Conservation (phyloP, 2,113 vertebrate species). For the Syrrhaptes paradoxus region DNA sequence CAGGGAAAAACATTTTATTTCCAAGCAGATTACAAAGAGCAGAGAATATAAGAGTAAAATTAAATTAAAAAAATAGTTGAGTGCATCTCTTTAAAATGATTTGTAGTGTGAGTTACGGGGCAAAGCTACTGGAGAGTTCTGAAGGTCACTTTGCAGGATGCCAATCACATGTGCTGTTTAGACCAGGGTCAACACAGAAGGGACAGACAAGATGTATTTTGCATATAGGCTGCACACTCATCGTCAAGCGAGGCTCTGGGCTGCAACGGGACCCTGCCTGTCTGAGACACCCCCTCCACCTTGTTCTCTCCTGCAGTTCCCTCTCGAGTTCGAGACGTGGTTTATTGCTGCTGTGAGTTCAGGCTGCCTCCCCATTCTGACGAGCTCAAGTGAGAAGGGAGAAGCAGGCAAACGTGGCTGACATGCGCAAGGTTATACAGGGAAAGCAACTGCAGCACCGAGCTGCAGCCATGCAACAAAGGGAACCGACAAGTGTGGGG, state of each 20-base stretch:
- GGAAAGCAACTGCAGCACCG: background rate
- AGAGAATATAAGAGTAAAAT: conserved; percentile 73
- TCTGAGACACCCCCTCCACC: conserved; percentile 8
- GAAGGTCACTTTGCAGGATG: conserved; percentile 74
- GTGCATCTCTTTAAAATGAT: conserved; percentile 72
- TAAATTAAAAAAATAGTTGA: conserved; percentile 74
- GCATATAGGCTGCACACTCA: conserved; percentile 70
- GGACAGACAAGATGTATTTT: conserved; percentile 62
- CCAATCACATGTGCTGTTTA: conserved; percentile 69
- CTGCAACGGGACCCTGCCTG: conserved; percentile 57
- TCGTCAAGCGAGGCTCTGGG: conserved; percentile 54
- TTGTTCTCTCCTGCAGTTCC: conserved; percentile 9
- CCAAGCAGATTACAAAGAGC: conserved; percentile 74
- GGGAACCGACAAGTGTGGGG: accelerated
- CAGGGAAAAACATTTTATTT: conserved; percentile 74
- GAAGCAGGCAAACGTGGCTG: background rate
- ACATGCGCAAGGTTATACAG: background rate
- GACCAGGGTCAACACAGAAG: conserved; percentile 57
- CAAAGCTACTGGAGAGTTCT: conserved; percentile 70
- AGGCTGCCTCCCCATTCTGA: background rate
- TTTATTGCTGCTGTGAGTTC: conserved; percentile 59
- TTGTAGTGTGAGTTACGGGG: conserved; percentile 69
- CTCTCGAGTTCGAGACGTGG: background rate
- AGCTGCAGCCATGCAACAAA: background rate
- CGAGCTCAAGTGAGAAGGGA: background rate